Percentiles rank a stretch among this genome's conserved stretches.
These are phyloP conservation scores for Ostrea denselamellosa DNA, from an alignment of 1,140 invertebrate genomes.

Conservation along the genomic window DNA sequence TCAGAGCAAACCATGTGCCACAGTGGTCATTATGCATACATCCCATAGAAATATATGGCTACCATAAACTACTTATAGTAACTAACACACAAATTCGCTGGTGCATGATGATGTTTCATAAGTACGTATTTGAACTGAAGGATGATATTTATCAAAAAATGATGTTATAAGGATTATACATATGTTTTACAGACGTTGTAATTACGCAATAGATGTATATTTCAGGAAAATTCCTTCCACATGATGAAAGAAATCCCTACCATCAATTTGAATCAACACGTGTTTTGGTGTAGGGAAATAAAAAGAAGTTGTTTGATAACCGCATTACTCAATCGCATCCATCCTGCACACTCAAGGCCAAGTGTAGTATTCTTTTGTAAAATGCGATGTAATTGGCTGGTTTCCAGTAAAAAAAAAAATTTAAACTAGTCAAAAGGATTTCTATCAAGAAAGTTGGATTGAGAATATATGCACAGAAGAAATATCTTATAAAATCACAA, in stretches of 20 bases:
- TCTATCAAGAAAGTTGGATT: not conserved
- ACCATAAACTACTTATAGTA: too few relatives aligned
- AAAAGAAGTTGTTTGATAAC: conserved; percentile 3
- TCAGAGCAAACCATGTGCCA: too few relatives aligned
- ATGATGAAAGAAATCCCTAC: conserved; percentile 1
- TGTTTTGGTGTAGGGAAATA: conserved; percentile 30
- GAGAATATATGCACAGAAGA: not conserved
- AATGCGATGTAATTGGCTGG: conserved; percentile 1
- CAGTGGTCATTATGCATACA: too few relatives aligned
- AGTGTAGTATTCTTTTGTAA: not conserved
- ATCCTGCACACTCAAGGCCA: conserved; percentile 30
- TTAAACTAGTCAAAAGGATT: not conserved
- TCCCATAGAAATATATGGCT: too few relatives aligned
- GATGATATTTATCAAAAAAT: too few relatives aligned
- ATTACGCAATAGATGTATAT: conserved; percentile 9
- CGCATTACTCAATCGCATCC: conserved; percentile 34
- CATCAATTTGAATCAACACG: conserved; percentile 22
- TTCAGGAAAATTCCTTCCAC: not conserved
- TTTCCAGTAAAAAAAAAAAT: not conserved
- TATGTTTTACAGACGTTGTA: not conserved
- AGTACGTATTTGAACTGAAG: too few relatives aligned
- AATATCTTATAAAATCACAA: not conserved
- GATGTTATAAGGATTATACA: not conserved
- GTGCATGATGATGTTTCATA: too few relatives aligned
- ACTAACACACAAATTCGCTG: too few relatives aligned